phyloP scores from a whole-genome alignment of 2,888 invertebrate genomes.

The Agelastica alni region DNA sequence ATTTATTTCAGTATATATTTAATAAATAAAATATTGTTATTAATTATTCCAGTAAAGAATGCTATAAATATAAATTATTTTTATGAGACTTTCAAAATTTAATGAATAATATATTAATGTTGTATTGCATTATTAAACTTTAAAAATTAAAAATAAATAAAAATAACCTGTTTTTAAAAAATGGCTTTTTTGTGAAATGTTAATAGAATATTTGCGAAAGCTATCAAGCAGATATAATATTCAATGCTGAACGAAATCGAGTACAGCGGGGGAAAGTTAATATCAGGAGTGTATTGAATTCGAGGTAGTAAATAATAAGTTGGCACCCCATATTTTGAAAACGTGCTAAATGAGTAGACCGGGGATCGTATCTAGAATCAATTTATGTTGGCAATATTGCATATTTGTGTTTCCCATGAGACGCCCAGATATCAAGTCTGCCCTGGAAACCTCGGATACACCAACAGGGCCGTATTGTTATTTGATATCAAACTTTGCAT shows the following conservation, averaged over 20 bases:
- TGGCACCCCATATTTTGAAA: conserved; percentile 51
- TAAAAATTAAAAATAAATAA: no score
- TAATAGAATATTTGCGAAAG: conserved; percentile 20
- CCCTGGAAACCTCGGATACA: conserved; percentile 43
- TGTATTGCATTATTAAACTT: no score
- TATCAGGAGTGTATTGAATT: conserved; percentile 37
- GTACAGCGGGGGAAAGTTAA: conserved; percentile 28
- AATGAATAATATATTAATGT: no score
- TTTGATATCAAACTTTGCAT: no score
- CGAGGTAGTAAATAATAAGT: conserved; percentile 49
- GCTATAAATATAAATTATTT: no score
- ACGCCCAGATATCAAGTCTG: conserved; percentile 50
- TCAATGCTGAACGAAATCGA: conserved; percentile 18
- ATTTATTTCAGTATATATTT: no score
- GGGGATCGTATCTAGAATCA: conserved; percentile 56
- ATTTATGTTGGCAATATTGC: conserved; percentile 58
- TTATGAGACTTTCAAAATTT: no score
- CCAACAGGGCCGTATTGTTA: neutral
- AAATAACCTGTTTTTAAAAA: no score
- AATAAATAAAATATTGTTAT: no score
- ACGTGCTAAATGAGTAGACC: conserved; percentile 54
- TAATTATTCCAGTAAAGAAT: no score
- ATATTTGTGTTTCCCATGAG: conserved; percentile 57
- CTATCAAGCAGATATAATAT: conserved; percentile 31
- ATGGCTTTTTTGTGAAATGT: no score